phyloP scores from a whole-genome alignment of 1,140 invertebrate species.

The Camponotus pennsylvanicus region DNA sequence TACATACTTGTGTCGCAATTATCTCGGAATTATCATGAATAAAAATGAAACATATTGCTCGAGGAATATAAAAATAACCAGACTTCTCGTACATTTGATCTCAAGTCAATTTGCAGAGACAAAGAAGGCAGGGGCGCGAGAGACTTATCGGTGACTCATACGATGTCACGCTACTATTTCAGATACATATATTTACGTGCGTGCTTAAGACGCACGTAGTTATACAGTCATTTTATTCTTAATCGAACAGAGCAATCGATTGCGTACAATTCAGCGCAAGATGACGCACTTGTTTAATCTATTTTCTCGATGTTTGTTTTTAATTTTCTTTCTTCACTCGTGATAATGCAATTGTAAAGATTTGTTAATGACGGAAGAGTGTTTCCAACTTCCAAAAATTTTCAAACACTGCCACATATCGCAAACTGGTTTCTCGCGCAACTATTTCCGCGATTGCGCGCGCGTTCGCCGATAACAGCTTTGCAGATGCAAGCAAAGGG shows the following conservation, averaged over 20 bases:
- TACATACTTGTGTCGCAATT: background rate
- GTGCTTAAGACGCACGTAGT: background rate
- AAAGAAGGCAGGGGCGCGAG: slow-evolving; percentile 9
- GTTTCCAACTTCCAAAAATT: background rate
- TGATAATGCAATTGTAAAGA: background rate
- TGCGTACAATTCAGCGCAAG: background rate
- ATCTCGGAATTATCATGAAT: background rate
- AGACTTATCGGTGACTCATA: slow-evolving; percentile 25
- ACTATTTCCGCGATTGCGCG: slow-evolving; percentile 33
- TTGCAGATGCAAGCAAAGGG: background rate
- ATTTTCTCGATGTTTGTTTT: background rate
- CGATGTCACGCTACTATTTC: slow-evolving; percentile 39
- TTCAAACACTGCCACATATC: background rate
- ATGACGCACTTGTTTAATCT: background rate
- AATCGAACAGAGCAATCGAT: slow-evolving; percentile 12
- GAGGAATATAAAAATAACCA: background rate
- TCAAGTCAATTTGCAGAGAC: slow-evolving; percentile 28
- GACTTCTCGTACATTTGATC: slow-evolving; percentile 6
- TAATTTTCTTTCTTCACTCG: background rate
- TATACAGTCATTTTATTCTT: background rate
- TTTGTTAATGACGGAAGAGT: background rate
- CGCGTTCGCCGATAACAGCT: slow-evolving; percentile 15
- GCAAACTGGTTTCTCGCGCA: background rate
- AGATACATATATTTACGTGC: slow-evolving; percentile 27
- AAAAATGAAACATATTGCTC: background rate